phyloP scores from a whole-genome alignment of 2,888 invertebrate genomes.

The Watsonalla cultraria region DNA sequence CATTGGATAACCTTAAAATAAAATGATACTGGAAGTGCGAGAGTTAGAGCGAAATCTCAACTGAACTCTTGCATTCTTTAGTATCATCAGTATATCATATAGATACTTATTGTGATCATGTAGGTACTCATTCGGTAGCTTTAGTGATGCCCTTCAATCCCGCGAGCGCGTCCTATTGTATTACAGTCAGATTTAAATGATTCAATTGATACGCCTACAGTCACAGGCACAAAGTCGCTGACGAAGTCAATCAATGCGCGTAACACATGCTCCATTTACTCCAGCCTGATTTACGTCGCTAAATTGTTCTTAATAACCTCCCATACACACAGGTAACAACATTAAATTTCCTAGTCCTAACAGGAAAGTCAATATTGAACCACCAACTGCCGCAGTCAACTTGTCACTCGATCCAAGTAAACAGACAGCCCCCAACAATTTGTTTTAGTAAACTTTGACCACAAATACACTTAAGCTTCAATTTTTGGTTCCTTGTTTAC shows the following conservation, averaged over 20 bases:
- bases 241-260: conserved; percentile 39
- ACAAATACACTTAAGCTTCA: conserved; percentile 40
- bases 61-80: too few relatives aligned
- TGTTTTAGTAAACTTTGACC: conserved; percentile 37
- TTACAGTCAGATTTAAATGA: conserved; percentile 49
- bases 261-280: conserved; percentile 57
- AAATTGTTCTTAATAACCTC: conserved; percentile 41
- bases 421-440: conserved; percentile 20
- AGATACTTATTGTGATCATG: too few relatives aligned
- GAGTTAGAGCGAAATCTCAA: too few relatives aligned
- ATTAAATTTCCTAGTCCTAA: conserved; percentile 53
- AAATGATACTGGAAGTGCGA: too few relatives aligned
- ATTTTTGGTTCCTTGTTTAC: conserved; percentile 51
- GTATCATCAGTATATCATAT: too few relatives aligned
- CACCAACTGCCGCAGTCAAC: conserved; percentile 4
- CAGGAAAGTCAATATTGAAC: conserved; percentile 10
- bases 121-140: background rate
- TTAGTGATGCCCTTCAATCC: conserved; percentile 27
- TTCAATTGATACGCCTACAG: conserved; percentile 38
- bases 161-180: conserved; percentile 51
- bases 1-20: too few relatives aligned
- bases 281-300: conserved; percentile 40
- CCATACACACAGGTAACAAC: conserved; percentile 29
- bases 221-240: conserved; percentile 31
- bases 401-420: conserved; percentile 12